phyloP scores from a whole-genome alignment of 2,888 invertebrate genomes.

The Epirrita christyi region DNA sequence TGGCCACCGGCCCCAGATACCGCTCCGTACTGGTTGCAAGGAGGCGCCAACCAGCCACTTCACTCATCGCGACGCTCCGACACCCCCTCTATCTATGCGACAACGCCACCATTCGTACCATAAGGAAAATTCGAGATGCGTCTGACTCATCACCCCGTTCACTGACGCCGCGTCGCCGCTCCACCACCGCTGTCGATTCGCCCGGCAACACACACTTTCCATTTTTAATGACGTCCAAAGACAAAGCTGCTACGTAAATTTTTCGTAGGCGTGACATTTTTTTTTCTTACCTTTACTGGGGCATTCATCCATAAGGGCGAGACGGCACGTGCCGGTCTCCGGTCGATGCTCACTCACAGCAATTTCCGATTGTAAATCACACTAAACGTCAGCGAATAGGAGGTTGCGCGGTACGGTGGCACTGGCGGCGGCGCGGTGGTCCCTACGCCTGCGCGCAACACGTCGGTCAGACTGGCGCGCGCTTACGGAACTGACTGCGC shows the following conservation, averaged over 20 bases:
- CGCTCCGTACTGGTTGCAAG: conserved; percentile 27
- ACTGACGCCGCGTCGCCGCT: conserved; percentile 47
- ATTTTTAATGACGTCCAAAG: conserved; percentile 42
- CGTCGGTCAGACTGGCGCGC: conserved; percentile 62
- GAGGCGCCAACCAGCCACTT: conserved; percentile 21
- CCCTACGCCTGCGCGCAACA: conserved; percentile 40
- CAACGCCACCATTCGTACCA: conserved; percentile 65
- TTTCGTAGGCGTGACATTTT: conserved; percentile 45
- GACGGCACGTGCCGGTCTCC: conserved; percentile 52
- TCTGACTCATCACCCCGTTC: conserved; percentile 72
- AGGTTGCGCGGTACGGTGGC: conserved; percentile 50
- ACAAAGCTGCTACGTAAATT: conserved; percentile 41
- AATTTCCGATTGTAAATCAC: conserved; percentile 73
- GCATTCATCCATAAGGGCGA: conserved; percentile 56
- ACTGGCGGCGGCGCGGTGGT: conserved; percentile 27
- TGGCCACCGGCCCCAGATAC: conserved; percentile 37
- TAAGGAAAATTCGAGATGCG: conserved; percentile 81
- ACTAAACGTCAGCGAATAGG: conserved; percentile 64
- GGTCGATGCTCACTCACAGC: conserved; percentile 68
- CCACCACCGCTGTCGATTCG: conserved; percentile 38
- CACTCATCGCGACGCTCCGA: conserved; percentile 49
- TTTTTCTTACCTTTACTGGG: conserved; percentile 64
- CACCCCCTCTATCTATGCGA: conserved; percentile 58
- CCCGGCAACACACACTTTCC: conserved; percentile 52
- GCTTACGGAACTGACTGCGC: conserved; percentile 82